These are phyloP conservation scores for Drosophila kanekoi DNA, from an alignment of 2,888 invertebrate genomes.

Conservation along the genomic window DNA sequence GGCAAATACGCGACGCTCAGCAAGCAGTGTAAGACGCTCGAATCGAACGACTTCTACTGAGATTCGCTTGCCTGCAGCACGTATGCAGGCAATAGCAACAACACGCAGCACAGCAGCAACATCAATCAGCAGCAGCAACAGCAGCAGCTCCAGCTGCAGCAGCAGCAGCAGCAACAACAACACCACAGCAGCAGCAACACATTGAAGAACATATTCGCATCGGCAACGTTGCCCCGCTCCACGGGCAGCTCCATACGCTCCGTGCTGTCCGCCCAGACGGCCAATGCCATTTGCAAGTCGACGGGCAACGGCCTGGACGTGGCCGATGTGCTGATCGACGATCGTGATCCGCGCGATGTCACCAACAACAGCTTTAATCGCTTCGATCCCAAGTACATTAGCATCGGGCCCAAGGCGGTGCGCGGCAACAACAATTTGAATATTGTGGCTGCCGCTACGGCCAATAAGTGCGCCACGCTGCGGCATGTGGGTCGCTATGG, in stretches of 20 bases:
- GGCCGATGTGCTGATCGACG: constrained; percentile 64
- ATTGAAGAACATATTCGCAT: constrained; percentile 83
- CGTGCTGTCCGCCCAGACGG: constrained; percentile 82
- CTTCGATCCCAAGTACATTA: constrained; percentile 85
- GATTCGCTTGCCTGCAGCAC: constrained; percentile 88
- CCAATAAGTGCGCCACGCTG: constrained; percentile 85
- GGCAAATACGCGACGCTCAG: constrained; percentile 97
- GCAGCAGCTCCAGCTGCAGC: constrained; percentile 39
- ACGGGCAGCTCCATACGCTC: constrained; percentile 84
- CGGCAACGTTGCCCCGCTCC: constrained; percentile 84
- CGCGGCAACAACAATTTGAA: constrained; percentile 83
- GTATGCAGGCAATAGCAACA: constrained; percentile 85
- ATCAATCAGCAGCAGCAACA: constrained; percentile 43
- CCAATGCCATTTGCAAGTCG: constrained; percentile 82
- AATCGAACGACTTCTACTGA: constrained; percentile 98
- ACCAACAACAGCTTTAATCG: constrained; percentile 85
- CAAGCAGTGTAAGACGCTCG: constrained; percentile 97
- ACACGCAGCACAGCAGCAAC: constrained; percentile 74
- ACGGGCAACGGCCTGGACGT: constrained; percentile 81
- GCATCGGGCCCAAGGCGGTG: constrained; percentile 85
- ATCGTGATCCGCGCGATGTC: constrained; percentile 85
- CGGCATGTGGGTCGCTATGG: constrained; percentile 85
- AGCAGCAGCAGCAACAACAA: constrained; percentile 43
- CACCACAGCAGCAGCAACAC: constrained; percentile 63
- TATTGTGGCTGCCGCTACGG: constrained; percentile 80